Conservation (phyloP, 30 jellyfish, hydroid and myxozoan genomes). For the Turritopsis dohrnii region DNA sequence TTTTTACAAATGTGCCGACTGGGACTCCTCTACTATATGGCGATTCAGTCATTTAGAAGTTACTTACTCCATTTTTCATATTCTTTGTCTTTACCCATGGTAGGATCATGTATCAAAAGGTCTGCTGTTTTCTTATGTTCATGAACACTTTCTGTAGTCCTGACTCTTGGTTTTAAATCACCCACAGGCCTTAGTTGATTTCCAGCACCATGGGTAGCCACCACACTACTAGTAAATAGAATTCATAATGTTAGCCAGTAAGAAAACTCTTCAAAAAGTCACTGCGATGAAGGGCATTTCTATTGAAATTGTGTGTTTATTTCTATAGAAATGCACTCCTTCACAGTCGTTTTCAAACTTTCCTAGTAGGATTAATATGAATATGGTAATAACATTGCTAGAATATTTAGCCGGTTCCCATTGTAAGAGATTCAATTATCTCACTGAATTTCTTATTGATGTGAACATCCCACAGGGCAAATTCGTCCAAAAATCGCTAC, state of each 20-base stretch:
- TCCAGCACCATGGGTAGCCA: not conserved
- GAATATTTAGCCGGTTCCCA: too few relatives aligned
- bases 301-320: too few relatives aligned
- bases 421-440: too few relatives aligned
- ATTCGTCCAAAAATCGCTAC: too few relatives aligned
- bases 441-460: too few relatives aligned
- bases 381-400: too few relatives aligned
- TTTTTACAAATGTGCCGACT: too few relatives aligned
- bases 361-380: too few relatives aligned
- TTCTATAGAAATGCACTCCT: too few relatives aligned
- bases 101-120: not conserved
- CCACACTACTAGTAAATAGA: not conserved
- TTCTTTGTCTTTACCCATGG: slow-evolving; percentile 15
- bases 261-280: not conserved
- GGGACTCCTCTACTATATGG: not conserved
- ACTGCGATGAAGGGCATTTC: too few relatives aligned
- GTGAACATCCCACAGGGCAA: too few relatives aligned
- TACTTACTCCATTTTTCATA: slow-evolving; percentile 12
- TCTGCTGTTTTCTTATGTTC: not conserved
- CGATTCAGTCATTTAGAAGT: not conserved
- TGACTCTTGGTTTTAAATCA: not conserved
- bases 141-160: not conserved
- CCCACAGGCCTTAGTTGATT: not conserved
- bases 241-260: not conserved
- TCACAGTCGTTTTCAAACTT: too few relatives aligned